Percentiles rank a stretch among this genome's conserved stretches.
phyloP scores from a whole-genome alignment of 2,888 invertebrate genomes.

The Sphaeridia pumilis region DNA sequence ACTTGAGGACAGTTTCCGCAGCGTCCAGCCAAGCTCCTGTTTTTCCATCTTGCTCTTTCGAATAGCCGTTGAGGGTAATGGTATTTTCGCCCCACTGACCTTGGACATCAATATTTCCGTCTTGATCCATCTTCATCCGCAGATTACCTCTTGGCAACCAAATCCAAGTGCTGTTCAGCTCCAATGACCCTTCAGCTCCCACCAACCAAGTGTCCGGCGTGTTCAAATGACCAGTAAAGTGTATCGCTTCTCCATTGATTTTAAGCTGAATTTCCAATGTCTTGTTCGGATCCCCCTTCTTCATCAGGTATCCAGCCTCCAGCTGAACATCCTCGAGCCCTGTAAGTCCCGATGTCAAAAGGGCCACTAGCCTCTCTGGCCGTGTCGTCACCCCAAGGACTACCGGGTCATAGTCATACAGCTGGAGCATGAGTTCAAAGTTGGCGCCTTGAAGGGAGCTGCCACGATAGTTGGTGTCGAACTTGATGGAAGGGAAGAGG shows the following conservation, averaged over 20 bases:
- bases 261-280: constrained; percentile 10
- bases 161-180: constrained; percentile 16
- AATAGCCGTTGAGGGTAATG: constrained; percentile 18
- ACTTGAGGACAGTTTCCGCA: constrained; percentile 14
- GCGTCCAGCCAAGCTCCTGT: constrained; percentile 9
- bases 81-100: constrained; percentile 23
- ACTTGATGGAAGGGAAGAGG: constrained; percentile 11
- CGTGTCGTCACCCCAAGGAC: constrained; percentile 9
- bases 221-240: constrained; percentile 14
- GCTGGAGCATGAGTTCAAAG: constrained; percentile 16
- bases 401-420: constrained; percentile 13
- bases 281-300: constrained; percentile 4
- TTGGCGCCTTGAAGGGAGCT: constrained; percentile 18
- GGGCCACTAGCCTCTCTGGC: constrained; percentile 9
- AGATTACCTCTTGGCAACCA: constrained; percentile 18
- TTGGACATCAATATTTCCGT: constrained; percentile 18
- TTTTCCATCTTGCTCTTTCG: constrained; percentile 4
- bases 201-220: constrained; percentile 11
- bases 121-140: constrained; percentile 17
- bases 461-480: constrained; percentile 17
- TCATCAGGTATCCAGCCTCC: constrained; percentile 9
- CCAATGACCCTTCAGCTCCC: constrained; percentile 8
- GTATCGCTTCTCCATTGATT: constrained; percentile 7
- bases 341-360: constrained; percentile 15
- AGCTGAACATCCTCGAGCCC: constrained; percentile 19